Base-by-base conservation (phyloP, 2,888 invertebrate genomes). In the Trissoscelio sp. region DNA sequence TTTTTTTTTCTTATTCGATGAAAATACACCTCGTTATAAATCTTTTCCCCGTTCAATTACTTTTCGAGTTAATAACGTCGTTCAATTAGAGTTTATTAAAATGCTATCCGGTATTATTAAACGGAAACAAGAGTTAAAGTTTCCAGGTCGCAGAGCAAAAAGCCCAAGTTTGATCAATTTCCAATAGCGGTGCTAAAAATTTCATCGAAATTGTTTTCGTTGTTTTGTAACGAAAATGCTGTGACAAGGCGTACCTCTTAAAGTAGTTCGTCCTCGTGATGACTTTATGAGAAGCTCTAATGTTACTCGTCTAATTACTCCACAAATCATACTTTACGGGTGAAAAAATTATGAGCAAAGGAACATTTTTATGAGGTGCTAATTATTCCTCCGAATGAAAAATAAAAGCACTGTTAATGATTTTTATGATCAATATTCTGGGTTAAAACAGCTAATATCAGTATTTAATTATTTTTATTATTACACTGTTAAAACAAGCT, bases 41-140 rank as follows among this genome's bases (percentile, higher is more conserved):
- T 37, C 44, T 37, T 22, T 18, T 42, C 28, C 28, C 18, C 20
- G n/a, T 62, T 39, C 24, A 28, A 62, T 62, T 53, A 31, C 53
- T 42, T 39, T 22, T 72, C 12, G 6, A 42, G 11, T 58, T 62
- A 62, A 62, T 62, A 62, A 64, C 22, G 37, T 31, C 24, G 44
- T 55, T 44, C 46, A 74, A 74, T 74, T 37, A 67, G 37, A 51
- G 14, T 48, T 58, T 66, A 67, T 75, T 57, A 57, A 74, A 72
- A 62, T 53, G 42, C n/a, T 20, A 53, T 44, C 12, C 39, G 28
- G n/a, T 34, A 51, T 51, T 51, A n/a, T 39, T 46, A 34, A 11
- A 14, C 6, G 14, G 20, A 28, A 69, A 51, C 14, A 16, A 46
- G 34, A 42, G 28, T 24, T 14, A 2, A 28, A 51, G 16, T 72